Conservation (phyloP, 2,113 vertebrate species). For the Lynx canadensis region DNA sequence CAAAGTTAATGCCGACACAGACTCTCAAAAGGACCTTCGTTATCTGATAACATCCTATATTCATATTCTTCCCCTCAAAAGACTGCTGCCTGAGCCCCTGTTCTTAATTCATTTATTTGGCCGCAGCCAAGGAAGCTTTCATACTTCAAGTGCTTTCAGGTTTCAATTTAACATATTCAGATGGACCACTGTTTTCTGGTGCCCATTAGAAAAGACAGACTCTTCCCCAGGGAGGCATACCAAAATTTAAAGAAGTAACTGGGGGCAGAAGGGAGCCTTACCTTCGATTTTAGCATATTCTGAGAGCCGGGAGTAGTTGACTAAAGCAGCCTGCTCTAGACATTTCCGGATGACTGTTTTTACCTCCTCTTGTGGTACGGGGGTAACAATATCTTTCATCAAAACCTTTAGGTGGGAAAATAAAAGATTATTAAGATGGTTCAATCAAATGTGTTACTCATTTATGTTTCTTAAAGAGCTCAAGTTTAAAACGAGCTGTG, state of each 20-base stretch:
- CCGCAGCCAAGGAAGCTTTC: conserved; percentile 57
- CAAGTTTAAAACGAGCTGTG: background rate
- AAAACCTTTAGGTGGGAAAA: conserved; percentile 91
- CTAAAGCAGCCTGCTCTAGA: conserved; percentile 97
- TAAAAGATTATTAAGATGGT: background rate
- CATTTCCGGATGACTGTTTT: conserved; percentile 98
- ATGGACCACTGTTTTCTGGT: conserved; percentile 68
- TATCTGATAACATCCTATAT: conserved; percentile 62
- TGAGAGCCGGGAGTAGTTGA: conserved; percentile 98
- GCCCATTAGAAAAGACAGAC: conserved; percentile 73
- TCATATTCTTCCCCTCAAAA: conserved; percentile 70
- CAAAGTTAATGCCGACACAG: conserved; percentile 67
- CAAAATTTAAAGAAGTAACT: conserved; percentile 77
- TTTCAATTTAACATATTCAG: conserved; percentile 64
- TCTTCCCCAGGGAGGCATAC: conserved; percentile 74
- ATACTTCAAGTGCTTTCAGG: conserved; percentile 67
- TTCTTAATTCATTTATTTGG: conserved; percentile 35
- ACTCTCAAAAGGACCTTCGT: conserved; percentile 26
- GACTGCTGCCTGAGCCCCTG: conserved; percentile 62
- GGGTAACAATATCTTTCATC: conserved; percentile 99
- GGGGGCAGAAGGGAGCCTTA: conserved; percentile 84
- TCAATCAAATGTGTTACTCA: background rate
- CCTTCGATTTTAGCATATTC: conserved; percentile 99
- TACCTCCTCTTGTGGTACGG: conserved; percentile 97
- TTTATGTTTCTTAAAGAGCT: background rate